A percentile compares a stretch with the other conserved stretches of the same genome.
Evolutionary conservation across 2,797 vertebrate genomes (phyloP).

Genomic region (Buceros bicornis): DNA sequence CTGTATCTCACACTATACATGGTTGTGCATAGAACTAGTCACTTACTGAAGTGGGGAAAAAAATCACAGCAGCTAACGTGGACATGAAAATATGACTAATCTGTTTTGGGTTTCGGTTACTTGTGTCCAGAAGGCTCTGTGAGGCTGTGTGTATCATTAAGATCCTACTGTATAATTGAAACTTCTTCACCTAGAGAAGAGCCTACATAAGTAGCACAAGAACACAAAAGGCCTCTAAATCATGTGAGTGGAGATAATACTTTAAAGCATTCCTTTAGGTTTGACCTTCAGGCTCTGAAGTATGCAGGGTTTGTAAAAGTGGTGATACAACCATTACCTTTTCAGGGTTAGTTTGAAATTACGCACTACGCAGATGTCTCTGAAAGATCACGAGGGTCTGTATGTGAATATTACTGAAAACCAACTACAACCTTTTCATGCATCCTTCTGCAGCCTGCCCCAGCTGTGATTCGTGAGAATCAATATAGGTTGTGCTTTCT

Average conservation of each 20-base stretch:
- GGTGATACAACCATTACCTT: neutral
- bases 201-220: neutral
- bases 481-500: neutral
- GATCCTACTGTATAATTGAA: neutral
- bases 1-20: neutral
- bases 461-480: neutral
- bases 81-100: neutral
- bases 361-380: neutral
- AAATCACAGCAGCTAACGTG: neutral
- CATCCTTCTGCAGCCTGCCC: neutral
- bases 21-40: neutral
- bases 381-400: neutral
- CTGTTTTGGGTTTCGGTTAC: neutral
- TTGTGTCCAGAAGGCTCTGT: neutral
- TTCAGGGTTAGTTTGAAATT: neutral
- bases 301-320: neutral
- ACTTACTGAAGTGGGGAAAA: neutral
- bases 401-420: neutral
- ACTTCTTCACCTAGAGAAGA: neutral
- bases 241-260: neutral
- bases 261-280: neutral
- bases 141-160: neutral
- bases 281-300: neutral
- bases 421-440: neutral
- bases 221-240: neutral